These are phyloP conservation scores for Rhingia campestris DNA, from an alignment of 2,888 invertebrate genomes.

Conservation along the genomic window DNA sequence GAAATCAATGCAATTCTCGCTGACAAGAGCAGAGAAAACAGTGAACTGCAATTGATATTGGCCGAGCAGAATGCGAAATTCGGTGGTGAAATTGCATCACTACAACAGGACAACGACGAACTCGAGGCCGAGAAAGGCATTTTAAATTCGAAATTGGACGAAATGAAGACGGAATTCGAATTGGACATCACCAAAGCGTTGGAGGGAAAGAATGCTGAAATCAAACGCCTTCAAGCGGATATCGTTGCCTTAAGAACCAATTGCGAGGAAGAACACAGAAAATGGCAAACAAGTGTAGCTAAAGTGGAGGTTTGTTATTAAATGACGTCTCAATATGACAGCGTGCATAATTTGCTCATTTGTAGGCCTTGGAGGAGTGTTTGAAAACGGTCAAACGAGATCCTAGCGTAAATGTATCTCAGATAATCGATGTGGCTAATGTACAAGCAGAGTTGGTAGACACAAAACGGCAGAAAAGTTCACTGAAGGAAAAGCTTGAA, in stretches of 20 bases:
- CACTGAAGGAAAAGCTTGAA: slow-evolving; percentile 82
- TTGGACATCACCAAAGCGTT: slow-evolving; percentile 79
- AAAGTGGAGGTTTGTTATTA: slow-evolving; percentile 79
- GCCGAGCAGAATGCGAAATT: slow-evolving; percentile 83
- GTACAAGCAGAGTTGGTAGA: slow-evolving; percentile 85
- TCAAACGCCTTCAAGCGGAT: slow-evolving; percentile 79
- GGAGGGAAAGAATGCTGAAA: slow-evolving; percentile 80
- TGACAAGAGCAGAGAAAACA: slow-evolving; percentile 84
- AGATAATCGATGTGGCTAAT: slow-evolving; percentile 84
- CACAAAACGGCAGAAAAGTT: slow-evolving; percentile 84
- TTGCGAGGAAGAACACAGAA: slow-evolving; percentile 79
- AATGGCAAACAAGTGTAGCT: slow-evolving; percentile 80
- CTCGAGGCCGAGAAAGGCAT: slow-evolving; percentile 82
- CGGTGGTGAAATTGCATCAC: slow-evolving; percentile 84
- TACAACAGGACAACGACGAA: slow-evolving; percentile 84
- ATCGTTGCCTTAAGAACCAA: slow-evolving; percentile 78
- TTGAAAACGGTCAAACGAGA: slow-evolving; percentile 82
- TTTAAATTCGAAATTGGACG: slow-evolving; percentile 79
- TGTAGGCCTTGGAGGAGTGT: slow-evolving; percentile 83
- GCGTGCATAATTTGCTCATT: not conserved
- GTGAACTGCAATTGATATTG: slow-evolving; percentile 83
- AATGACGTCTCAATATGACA: not conserved
- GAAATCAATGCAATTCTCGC: slow-evolving; percentile 84
- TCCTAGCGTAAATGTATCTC: slow-evolving; percentile 82
- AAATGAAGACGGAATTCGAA: slow-evolving; percentile 81